Percentiles rank a stretch among this genome's conserved stretches.
Conservation (phyloP, 2,113 vertebrate genomes). For the Mixornis gularis region DNA sequence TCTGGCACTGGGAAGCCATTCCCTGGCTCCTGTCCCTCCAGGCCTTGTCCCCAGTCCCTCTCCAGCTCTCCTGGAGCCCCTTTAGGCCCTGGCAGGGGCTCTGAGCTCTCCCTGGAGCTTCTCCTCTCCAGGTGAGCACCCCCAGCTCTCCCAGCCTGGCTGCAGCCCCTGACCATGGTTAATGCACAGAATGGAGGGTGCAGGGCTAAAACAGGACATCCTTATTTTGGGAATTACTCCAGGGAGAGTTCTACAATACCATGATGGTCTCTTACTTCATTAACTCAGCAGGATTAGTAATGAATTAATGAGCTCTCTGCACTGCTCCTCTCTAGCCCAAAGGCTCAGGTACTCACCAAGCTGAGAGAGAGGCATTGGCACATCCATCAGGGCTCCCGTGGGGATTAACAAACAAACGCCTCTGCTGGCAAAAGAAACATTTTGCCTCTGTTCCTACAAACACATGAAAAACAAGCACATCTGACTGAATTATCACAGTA, state of each 20-base stretch:
- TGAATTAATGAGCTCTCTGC: background rate
- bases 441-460: background rate
- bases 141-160: background rate
- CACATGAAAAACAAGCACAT: background rate
- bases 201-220: background rate
- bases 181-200: background rate
- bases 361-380: background rate
- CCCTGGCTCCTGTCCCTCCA: no score
- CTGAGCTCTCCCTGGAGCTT: no score
- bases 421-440: background rate
- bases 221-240: background rate
- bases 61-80: no score
- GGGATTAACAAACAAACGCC: background rate
- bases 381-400: background rate
- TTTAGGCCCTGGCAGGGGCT: no score
- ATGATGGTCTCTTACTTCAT: background rate
- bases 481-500: background rate
- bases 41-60: no score
- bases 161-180: background rate
- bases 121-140: no score
- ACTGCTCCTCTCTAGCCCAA: background rate
- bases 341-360: constrained; percentile 20
- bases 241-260: background rate
- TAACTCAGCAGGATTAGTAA: background rate
- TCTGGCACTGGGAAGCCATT: no score